Base-by-base conservation (phyloP, 2,797 vertebrate species). In the Ctenosaura bakeri region DNA sequence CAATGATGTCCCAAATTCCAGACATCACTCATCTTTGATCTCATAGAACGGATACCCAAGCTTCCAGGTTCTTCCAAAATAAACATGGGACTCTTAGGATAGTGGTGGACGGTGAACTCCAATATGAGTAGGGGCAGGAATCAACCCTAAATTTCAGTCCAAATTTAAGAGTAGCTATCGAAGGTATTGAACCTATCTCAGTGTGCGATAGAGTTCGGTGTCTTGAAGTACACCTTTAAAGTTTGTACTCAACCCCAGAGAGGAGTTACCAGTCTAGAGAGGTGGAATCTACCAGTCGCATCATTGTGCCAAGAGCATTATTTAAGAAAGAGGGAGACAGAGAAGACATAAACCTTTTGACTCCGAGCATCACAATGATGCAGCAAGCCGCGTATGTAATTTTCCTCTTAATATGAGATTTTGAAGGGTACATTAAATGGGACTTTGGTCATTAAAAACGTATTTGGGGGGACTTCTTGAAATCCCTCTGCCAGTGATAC, bases 381-480 rank as follows among this genome's bases (percentile, higher is more conserved):
- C 95, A 95, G 90, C 96, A 97, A 97, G 96, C 91, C 62, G 96
- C 94, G 94, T 97, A 95, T 96, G 96, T 97, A 96, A 97, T 97
- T 97, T 83, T 95, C 95, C 92, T 93, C 93, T 96, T 96, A 96
- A 95, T 95, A 93, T 86, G 95, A 94, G 91, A 95, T 95, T 95
- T 14, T 0, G 93, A 86, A 87, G n/a, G 64, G 85, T 95, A 93
- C 94, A 94, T 96, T 97, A 97, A 96, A 96, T 94, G 95, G 92
- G 90, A 95, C 96, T 94, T 94, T 69, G 92, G 94, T 97, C 95
- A 96, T 97, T 97, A 97, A 97, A 97, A 96, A 92, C 95, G 32
- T 97, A 97, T 97, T 98, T 97, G 96, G 96, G 94, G 42, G 94
- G 93, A 95, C 92, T 96, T 95, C 46, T 93, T 54, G 71, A 66